phyloP scores from a whole-genome alignment of 1,140 invertebrate species.

The Periplaneta americana region DNA sequence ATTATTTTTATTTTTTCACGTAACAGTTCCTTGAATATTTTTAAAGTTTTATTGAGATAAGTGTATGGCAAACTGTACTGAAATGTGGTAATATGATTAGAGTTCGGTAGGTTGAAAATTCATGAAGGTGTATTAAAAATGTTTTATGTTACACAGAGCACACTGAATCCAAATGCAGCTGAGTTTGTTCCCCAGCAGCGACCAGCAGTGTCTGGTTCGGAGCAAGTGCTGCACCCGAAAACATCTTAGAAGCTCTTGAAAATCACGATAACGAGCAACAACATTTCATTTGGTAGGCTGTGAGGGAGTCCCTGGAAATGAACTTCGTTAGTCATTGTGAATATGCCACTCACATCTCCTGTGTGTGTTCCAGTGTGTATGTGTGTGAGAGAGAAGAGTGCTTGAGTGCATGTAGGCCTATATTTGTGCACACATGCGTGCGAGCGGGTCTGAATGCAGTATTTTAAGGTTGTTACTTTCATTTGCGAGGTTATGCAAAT shows the following conservation, averaged over 20 bases:
- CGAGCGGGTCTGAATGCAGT: neutral
- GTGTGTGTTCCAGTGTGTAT: neutral
- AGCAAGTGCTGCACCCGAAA: neutral
- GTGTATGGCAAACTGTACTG: too few relatives aligned
- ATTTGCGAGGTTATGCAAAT: neutral
- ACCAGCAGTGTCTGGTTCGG: neutral
- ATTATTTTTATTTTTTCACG: too few relatives aligned
- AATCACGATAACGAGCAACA: neutral
- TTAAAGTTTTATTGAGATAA: too few relatives aligned
- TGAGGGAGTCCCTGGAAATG: constrained; percentile 3
- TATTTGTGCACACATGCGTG: neutral
- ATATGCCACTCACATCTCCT: neutral
- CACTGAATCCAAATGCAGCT: constrained; percentile 69
- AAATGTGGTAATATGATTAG: too few relatives aligned
- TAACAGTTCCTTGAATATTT: too few relatives aligned
- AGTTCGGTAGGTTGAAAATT: too few relatives aligned
- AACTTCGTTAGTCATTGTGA: constrained; percentile 1
- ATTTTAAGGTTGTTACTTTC: neutral
- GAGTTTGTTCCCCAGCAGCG: constrained; percentile 60
- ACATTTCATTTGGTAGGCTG: constrained; percentile 16
- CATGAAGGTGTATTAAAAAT: too few relatives aligned
- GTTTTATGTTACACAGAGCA: constrained; percentile 46
- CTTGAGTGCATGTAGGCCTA: neutral
- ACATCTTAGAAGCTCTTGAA: constrained; percentile 6
- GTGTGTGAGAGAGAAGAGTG: neutral